phyloP scores from a whole-genome alignment of 1,140 invertebrate species.

The Pseudomyrmex gracilis region DNA sequence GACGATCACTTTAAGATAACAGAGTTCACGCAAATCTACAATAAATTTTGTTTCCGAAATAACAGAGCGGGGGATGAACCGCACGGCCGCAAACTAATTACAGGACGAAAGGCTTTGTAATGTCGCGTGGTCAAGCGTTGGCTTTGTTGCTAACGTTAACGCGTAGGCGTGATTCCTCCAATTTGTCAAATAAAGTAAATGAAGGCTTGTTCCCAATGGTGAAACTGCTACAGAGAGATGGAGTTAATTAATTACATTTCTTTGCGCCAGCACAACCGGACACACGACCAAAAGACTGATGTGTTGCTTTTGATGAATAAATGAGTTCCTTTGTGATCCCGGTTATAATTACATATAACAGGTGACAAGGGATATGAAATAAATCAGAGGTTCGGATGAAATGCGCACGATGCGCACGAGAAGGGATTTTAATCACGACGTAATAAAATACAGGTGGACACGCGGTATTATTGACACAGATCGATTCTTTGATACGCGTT shows the following conservation, averaged over 20 bases:
- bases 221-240: background rate
- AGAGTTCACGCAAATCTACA: no score
- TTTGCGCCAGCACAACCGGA: background rate
- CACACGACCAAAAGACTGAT: conserved; percentile 18
- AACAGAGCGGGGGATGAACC: background rate
- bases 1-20: background rate
- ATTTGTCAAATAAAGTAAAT: conserved; percentile 28
- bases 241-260: conserved; percentile 52
- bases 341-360: conserved; percentile 17
- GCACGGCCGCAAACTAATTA: background rate
- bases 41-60: background rate
- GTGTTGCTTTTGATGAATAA: conserved; percentile 19
- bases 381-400: background rate
- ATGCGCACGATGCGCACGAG: background rate
- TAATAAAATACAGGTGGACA: background rate
- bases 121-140: background rate
- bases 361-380: conserved; percentile 2
- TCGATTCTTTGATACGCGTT: conserved; percentile 11
- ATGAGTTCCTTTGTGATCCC: conserved; percentile 31
- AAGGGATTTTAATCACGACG: background rate
- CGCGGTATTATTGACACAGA: background rate
- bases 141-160: background rate
- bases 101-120: background rate
- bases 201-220: background rate
- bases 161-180: conserved; percentile 8